These are phyloP conservation scores for Urosaurus nigricauda DNA, from an alignment of 2,797 vertebrate species.

Conservation along the genomic window DNA sequence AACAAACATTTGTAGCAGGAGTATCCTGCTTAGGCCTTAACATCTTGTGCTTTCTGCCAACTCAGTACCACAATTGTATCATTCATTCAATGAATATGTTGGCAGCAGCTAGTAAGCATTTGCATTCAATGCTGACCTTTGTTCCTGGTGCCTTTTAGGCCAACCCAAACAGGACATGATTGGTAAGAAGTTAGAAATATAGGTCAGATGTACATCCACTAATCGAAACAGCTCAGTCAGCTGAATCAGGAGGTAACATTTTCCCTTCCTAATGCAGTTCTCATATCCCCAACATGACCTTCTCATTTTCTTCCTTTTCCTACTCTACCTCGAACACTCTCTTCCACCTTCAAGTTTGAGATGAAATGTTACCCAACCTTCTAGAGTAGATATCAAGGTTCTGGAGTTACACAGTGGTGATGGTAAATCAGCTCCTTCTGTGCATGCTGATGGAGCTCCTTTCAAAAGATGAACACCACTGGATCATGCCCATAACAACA, in stretches of 20 bases:
- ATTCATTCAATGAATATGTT: neutral
- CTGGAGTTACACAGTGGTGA: too few relatives aligned
- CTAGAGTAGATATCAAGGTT: too few relatives aligned
- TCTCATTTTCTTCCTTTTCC: too few relatives aligned
- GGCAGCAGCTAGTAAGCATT: neutral
- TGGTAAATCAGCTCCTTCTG: too few relatives aligned
- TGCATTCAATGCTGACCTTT: neutral
- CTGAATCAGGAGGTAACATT: neutral
- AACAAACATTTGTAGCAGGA: neutral
- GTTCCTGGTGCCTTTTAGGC: conserved; percentile 1
- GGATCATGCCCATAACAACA: neutral
- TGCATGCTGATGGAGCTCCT: too few relatives aligned
- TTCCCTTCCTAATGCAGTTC: neutral
- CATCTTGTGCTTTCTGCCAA: neutral
- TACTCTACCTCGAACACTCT: too few relatives aligned
- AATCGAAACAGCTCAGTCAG: neutral
- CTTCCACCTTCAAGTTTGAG: too few relatives aligned
- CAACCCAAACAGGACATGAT: neutral
- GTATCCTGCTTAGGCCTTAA: neutral
- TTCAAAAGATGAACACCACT: neutral
- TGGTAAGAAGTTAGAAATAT: neutral
- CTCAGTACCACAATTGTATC: neutral
- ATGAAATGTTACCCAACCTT: too few relatives aligned
- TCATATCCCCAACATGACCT: too few relatives aligned
- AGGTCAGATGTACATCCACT: neutral